These are phyloP conservation scores for Atlantisia rogersi DNA, from an alignment of 2,113 vertebrate genomes.

Conservation along the genomic window DNA sequence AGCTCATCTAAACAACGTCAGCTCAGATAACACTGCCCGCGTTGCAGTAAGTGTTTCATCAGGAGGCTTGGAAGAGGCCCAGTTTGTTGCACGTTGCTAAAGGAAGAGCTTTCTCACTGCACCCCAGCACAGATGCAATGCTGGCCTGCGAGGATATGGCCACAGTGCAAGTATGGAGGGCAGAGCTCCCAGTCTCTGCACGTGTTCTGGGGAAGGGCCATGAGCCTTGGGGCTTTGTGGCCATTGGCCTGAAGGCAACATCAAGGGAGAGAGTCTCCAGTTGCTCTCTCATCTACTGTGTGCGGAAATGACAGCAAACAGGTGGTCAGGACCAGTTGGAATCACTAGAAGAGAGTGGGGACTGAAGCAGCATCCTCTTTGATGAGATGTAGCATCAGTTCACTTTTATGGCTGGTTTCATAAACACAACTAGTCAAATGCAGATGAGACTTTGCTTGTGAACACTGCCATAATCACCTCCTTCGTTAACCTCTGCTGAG, in stretches of 20 bases:
- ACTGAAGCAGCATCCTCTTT: neutral
- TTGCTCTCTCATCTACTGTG: neutral
- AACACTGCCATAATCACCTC: neutral
- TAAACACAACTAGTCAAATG: neutral
- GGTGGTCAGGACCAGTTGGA: neutral
- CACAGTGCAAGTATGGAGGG: accelerated
- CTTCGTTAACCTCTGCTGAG: neutral
- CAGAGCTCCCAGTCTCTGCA: neutral
- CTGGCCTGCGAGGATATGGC: accelerated
- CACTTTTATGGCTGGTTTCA: neutral
- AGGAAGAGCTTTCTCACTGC: neutral
- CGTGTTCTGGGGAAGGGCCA: neutral
- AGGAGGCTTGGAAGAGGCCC: neutral
- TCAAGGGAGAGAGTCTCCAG: neutral
- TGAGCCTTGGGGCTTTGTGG: neutral
- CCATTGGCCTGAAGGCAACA: neutral
- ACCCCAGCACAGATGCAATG: accelerated
- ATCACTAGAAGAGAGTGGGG: neutral
- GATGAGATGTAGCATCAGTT: neutral
- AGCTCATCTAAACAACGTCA: neutral
- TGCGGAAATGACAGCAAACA: neutral
- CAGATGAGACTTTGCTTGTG: accelerated
- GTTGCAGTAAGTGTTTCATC: neutral
- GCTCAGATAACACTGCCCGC: accelerated
- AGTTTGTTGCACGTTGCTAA: neutral